Conservation (phyloP, 2,797 vertebrate genomes). For the Pipistrellus pipistrellus region DNA sequence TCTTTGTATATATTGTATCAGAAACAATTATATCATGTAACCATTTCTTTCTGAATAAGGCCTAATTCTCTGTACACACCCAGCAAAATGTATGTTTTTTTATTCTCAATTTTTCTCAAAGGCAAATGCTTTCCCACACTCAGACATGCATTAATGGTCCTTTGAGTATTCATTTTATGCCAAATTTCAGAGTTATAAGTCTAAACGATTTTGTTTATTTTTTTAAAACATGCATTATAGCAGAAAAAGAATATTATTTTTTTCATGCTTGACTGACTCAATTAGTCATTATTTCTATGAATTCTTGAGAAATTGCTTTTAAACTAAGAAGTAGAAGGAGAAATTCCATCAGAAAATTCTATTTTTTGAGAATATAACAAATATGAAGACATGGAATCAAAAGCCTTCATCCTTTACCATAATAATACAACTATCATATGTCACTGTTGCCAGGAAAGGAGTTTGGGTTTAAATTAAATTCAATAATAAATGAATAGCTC, state of each 20-base stretch:
- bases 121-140: conserved; percentile 77
- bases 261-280: conserved; percentile 30
- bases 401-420: background rate
- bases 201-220: conserved; percentile 48
- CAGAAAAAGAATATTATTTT: conserved; percentile 55
- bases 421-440: background rate
- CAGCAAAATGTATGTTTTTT: conserved; percentile 54
- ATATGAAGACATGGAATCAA: conserved; percentile 44
- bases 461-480: background rate
- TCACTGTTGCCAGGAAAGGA: background rate
- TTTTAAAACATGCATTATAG: background rate
- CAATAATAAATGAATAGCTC: background rate
- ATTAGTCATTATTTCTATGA: conserved; percentile 39
- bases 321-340: conserved; percentile 38
- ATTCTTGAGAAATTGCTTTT: conserved; percentile 55
- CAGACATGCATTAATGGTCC: conserved; percentile 66
- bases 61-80: conserved; percentile 60
- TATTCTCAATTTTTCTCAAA: conserved; percentile 78
- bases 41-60: conserved; percentile 56
- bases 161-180: conserved; percentile 51
- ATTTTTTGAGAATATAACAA: conserved; percentile 59
- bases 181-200: conserved; percentile 72
- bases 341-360: conserved; percentile 39
- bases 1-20: conserved; percentile 31
- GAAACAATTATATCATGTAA: conserved; percentile 65